Evolutionary conservation across 2,113 vertebrate species (phyloP), one percentile per base, ranked within the genome.

Genomic region (Origma solitaria): DNA sequence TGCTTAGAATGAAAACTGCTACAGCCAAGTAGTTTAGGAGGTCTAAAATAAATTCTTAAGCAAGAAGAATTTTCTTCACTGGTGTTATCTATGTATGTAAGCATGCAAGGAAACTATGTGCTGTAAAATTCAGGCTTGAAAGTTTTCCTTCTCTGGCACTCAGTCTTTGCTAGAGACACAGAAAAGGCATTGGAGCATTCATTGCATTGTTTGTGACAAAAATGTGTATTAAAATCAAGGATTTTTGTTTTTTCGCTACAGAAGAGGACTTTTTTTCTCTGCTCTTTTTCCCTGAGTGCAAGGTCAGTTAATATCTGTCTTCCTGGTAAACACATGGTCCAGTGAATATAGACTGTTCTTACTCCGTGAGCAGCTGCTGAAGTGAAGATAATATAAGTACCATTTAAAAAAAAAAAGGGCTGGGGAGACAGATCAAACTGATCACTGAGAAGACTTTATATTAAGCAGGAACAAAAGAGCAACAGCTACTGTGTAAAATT

Each of bases 341-440:
- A 40, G 47, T 92, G 71, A 86, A 75, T 50, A 49, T 33, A 81
- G 58, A 14, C 53, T 96, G 88, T 88, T 60, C 53, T 91, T 87
- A 83, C 56, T 76, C 95, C 92, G 78, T 82, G 60, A 95, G 66
- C 75, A 94, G 70, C 82, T 97, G 49, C 58, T 93, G 50, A 90
- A 92, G 76, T 91, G 47, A 47, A 56, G 28, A 88, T 94, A 95
- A 70, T 85, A 45, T 92, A 95, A 93, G 57, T 73, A 38, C 25
- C 22, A 89, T 65, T n/a, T 82, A 80, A 45, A 44, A 44, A 47
- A 54, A 8, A 53, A 54, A 8, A 7, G 12, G 2, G 3, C 4
- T 8, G 9, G 11, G 7, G 33, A 25, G 1, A 51, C n/a, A 0
- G 1, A n/a, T 49, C 10, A 35, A 76, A 40, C 22, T 60, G 25